Evolutionary conservation across 2,113 vertebrate genomes (phyloP).

Genomic region (Anguilla rostrata): DNA sequence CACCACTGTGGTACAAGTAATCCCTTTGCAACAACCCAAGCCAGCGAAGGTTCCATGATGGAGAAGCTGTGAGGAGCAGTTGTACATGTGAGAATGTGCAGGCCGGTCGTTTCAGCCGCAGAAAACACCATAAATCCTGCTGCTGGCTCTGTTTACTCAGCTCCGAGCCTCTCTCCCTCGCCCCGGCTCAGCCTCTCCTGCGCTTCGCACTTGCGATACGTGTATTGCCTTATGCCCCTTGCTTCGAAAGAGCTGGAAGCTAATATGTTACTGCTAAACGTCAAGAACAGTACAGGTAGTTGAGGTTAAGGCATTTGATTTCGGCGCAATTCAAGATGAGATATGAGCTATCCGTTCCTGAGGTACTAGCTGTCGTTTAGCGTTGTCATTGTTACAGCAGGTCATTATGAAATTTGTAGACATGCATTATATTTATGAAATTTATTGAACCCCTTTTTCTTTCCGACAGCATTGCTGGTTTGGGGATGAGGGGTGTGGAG

Average conservation of each 20-base stretch:
- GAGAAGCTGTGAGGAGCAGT: constrained; percentile 76
- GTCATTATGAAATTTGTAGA: not conserved
- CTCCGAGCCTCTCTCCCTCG: constrained; percentile 60
- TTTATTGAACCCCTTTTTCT: not conserved
- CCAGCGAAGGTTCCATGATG: constrained; percentile 59
- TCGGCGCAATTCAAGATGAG: not conserved
- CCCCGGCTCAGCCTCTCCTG: constrained; percentile 42
- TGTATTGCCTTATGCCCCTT: not conserved
- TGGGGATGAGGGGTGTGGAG: not conserved
- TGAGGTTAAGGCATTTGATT: not conserved
- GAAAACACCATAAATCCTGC: constrained; percentile 69
- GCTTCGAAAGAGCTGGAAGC: not conserved
- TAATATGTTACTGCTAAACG: not conserved
- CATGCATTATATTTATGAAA: not conserved
- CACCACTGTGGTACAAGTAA: not conserved
- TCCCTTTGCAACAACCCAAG: constrained; percentile 40
- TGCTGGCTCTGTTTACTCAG: constrained; percentile 62
- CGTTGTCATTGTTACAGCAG: not conserved
- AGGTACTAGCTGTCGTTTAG: not conserved
- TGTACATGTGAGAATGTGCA: constrained; percentile 71
- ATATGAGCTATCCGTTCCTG: not conserved
- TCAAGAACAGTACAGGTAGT: not conserved
- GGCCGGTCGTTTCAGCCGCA: constrained; percentile 61
- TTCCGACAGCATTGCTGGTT: not conserved
- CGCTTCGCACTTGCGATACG: constrained; percentile 45